These are phyloP conservation scores for Drosophila helvetica DNA, from an alignment of 2,888 invertebrate species.

Conservation along the genomic window DNA sequence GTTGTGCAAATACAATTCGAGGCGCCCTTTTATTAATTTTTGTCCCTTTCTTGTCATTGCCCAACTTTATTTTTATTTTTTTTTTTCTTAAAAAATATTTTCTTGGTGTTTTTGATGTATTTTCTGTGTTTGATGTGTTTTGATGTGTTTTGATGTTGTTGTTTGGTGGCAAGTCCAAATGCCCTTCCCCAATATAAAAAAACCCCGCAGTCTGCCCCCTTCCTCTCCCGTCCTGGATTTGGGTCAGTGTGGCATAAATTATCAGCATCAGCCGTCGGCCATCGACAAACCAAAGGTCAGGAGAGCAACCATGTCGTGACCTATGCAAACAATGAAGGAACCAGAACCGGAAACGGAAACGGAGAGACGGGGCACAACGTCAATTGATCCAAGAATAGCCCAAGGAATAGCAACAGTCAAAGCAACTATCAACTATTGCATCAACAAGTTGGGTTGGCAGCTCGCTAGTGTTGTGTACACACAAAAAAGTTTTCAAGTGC, in stretches of 20 bases:
- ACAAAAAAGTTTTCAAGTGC: constrained; percentile 3
- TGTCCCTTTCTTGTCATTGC: constrained; percentile 14
- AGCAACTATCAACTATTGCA: neutral
- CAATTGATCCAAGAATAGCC: neutral
- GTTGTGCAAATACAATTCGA: constrained; percentile 64
- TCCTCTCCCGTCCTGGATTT: constrained; percentile 35
- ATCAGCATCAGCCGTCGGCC: constrained; percentile 22
- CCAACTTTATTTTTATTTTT: constrained; percentile 27
- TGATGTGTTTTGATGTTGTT: neutral
- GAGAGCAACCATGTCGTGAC: constrained; percentile 16
- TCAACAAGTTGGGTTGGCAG: neutral
- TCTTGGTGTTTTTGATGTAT: neutral
- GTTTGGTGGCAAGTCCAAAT: constrained; percentile 46
- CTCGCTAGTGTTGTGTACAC: constrained; percentile 11
- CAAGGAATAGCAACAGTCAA: constrained; percentile 1
- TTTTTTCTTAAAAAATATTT: constrained; percentile 26
- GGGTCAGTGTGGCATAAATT: constrained; percentile 55
- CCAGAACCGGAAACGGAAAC: constrained; percentile 33
- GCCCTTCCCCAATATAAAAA: neutral
- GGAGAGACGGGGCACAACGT: constrained; percentile 10
- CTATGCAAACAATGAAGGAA: constrained; percentile 53
- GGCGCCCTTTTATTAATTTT: constrained; percentile 32
- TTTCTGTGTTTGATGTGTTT: neutral
- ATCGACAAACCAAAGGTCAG: neutral
- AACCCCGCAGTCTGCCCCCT: neutral